A percentile compares a stretch with the other conserved stretches of the same genome.
Conservation (phyloP, 2,888 invertebrate species). For the Latrodectus hesperus region DNA sequence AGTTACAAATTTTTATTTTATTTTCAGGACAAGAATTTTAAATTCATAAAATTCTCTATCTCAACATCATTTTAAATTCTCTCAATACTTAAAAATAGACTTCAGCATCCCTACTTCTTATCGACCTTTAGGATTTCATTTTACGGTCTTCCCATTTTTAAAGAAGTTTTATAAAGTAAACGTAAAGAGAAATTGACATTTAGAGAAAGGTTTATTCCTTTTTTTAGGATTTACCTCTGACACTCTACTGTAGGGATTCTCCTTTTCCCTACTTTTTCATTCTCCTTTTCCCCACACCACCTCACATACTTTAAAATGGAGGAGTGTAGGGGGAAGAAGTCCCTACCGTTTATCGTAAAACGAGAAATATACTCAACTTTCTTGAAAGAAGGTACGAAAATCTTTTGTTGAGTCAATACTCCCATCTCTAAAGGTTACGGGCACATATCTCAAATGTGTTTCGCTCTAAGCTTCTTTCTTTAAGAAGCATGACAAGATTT, state of each 20-base stretch:
- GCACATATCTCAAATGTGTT: background rate
- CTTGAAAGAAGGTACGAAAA: background rate
- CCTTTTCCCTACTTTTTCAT: background rate
- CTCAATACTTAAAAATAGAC: too few relatives aligned
- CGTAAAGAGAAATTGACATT: constrained; percentile 3
- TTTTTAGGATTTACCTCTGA: background rate
- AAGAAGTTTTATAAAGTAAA: background rate
- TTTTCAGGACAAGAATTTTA: too few relatives aligned
- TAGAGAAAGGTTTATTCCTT: background rate
- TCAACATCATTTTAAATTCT: too few relatives aligned
- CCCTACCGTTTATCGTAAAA: background rate
- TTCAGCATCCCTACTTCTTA: too few relatives aligned
- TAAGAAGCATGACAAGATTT: too few relatives aligned
- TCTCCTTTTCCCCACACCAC: background rate
- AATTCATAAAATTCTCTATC: too few relatives aligned
- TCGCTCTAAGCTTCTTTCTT: background rate
- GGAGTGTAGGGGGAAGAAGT: background rate
- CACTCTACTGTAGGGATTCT: background rate
- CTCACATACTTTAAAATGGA: background rate
- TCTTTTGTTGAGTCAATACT: constrained; percentile 5
- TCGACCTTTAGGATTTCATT: too few relatives aligned
- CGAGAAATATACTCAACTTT: constrained; percentile 2
- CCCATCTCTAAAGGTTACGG: background rate
- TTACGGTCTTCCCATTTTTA: too few relatives aligned
- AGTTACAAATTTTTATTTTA: too few relatives aligned